Evolutionary conservation across 30 jellyfish, hydroid and myxozoan species (phyloP), one percentile per base, ranked within the genome.

Genomic region (Pseudorhiza aurosa): DNA sequence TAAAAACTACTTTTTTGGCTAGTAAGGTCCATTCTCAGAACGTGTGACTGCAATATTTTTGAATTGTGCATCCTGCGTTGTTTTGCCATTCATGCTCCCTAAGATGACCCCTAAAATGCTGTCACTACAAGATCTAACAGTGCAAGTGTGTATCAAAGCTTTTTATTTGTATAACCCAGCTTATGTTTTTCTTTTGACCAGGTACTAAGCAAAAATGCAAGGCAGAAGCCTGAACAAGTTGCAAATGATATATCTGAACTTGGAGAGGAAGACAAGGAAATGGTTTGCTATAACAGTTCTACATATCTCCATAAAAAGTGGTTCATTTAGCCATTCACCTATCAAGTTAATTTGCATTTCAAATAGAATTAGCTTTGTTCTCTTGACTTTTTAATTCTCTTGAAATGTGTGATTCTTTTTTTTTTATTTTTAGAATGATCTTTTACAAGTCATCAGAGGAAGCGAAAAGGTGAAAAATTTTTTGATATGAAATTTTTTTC

Each of bases 141-240:
- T 12, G 1, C 68, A 55, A 42, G 17, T 42, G 17, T 42, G 9
- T 42, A 42, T 42, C 55, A 42, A 15, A 15, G 10, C 55, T 42
- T 42, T 15, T 42, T 42, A 42, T 42, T 42, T 42, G 15, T 8
- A 15, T 42, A 9, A 42, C 10, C 55, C 55, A 42, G 55, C 17
- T 9, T 8, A 42, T 8, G 55, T 25, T 4, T 5, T 24, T 2
- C 27, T 1, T 59, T 59, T 59, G 10, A 1, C 55, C 11, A 80
- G 91, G 84, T 80, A 26, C 59, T 80, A 27, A 80, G 91, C 73
- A 80, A 80, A 42, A 80, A 62, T 80, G 91, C 91, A 32, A 80
- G 91, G 37, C 91, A 53, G 24, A 50, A 67, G 8, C 84, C 91
- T 19, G 76, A 29, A 10, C 84, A 80, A 43, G 82, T 68, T 70